These are phyloP conservation scores for Pedetes capensis DNA, from an alignment of 2,113 vertebrate species.

Conservation along the genomic window DNA sequence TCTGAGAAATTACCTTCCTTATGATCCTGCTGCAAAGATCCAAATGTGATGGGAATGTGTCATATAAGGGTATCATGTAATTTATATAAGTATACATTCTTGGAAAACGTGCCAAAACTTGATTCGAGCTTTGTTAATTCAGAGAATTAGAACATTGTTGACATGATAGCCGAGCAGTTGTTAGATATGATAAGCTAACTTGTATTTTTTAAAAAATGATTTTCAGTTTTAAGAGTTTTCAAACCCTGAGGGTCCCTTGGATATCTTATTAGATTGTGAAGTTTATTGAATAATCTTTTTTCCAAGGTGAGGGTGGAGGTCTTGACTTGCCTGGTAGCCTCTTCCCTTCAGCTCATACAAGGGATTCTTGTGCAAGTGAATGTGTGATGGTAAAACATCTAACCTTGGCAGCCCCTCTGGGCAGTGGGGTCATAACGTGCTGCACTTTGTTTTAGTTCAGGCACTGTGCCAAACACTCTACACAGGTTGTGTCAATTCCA, in stretches of 20 bases:
- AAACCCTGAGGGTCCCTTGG: neutral
- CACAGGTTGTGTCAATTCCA: neutral
- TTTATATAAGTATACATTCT: neutral
- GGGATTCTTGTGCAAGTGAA: neutral
- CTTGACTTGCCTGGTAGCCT: neutral
- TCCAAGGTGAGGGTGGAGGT: neutral
- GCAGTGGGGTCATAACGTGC: neutral
- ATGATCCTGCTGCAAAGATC: conserved; percentile 29
- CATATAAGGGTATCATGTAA: neutral
- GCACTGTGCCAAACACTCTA: neutral
- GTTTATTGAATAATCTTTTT: neutral
- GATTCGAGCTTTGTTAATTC: neutral
- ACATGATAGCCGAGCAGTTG: neutral
- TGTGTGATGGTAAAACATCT: no score
- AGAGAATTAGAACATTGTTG: neutral
- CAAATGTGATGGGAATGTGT: conserved; percentile 32
- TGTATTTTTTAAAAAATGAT: neutral
- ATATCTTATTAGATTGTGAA: conserved; percentile 1
- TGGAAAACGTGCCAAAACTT: conserved; percentile 58
- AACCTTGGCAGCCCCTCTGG: neutral
- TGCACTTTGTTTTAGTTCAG: neutral
- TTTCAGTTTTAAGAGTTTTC: conserved; percentile 16
- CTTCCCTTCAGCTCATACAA: neutral
- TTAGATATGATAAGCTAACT: neutral
- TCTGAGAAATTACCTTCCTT: conserved; percentile 19